A percentile compares a stretch with the other conserved stretches of the same genome.
These are phyloP conservation scores for Tapirus indicus DNA, from an alignment of 2,797 vertebrate genomes.

Conservation along the genomic window DNA sequence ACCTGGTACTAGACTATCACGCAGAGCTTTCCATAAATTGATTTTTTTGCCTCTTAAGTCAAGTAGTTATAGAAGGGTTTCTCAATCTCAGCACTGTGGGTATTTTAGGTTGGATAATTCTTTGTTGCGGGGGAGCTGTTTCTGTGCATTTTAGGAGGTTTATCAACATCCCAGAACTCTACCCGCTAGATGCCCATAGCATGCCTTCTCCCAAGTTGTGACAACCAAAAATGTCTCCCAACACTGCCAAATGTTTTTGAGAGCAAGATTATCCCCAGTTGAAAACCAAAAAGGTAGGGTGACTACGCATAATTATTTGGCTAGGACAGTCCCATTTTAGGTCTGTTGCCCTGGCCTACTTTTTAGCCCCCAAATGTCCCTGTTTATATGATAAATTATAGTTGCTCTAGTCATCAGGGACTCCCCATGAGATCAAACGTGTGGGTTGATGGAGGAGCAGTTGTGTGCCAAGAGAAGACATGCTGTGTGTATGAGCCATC, in stretches of 20 bases:
- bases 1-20: background rate
- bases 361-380: constrained; percentile 17
- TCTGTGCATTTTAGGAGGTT: background rate
- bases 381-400: constrained; percentile 62
- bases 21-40: background rate
- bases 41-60: background rate
- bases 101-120: background rate
- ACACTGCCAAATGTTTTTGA: background rate
- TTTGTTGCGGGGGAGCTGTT: background rate
- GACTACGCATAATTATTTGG: background rate
- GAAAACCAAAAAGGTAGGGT: background rate
- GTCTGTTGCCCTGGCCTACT: background rate
- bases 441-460: background rate
- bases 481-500: constrained; percentile 36
- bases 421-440: constrained; percentile 33
- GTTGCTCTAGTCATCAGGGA: constrained; percentile 27
- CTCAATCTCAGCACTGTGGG: background rate
- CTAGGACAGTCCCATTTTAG: background rate
- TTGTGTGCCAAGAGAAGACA: background rate
- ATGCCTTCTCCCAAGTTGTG: background rate
- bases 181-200: background rate
- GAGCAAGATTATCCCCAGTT: background rate
- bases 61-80: background rate
- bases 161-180: background rate
- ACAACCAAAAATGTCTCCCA: background rate